Percentiles rank a stretch among this genome's conserved stretches.
These are phyloP conservation scores for Cichladusa arquata DNA, from an alignment of 2,113 vertebrate species.

Conservation along the genomic window DNA sequence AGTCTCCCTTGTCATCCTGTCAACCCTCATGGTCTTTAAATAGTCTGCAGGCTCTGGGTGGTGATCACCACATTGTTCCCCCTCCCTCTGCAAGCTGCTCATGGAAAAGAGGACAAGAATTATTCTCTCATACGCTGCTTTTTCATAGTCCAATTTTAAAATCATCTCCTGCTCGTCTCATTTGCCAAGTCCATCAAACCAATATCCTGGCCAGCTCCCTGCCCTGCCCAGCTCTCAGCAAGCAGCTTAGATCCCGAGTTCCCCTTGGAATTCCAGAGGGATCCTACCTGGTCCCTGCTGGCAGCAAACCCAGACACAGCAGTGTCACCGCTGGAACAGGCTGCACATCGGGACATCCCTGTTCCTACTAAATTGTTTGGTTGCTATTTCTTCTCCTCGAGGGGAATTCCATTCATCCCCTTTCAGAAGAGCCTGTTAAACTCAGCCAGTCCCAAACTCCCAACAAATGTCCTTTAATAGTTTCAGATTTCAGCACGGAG, in stretches of 20 bases:
- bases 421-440: neutral
- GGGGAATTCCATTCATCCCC: conserved; percentile 3
- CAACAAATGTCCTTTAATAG: neutral
- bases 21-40: neutral
- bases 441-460: neutral
- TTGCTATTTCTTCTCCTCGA: neutral
- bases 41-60: neutral
- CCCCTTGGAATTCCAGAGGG: neutral
- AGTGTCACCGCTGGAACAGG: neutral
- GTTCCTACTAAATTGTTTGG: neutral
- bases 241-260: rapidly evolving
- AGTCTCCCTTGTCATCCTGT: neutral
- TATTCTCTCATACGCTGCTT: neutral
- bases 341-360: neutral
- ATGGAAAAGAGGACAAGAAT: neutral
- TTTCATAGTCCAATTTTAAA: neutral
- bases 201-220: neutral
- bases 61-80: neutral
- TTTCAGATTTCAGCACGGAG: neutral
- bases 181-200: neutral
- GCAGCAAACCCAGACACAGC: neutral
- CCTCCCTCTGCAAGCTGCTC: neutral
- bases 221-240: neutral
- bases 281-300: neutral
- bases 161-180: neutral